Evolutionary conservation across 2,113 vertebrate genomes (phyloP), one percentile per base, ranked within the genome.

Genomic region (Athene cunicularia): DNA sequence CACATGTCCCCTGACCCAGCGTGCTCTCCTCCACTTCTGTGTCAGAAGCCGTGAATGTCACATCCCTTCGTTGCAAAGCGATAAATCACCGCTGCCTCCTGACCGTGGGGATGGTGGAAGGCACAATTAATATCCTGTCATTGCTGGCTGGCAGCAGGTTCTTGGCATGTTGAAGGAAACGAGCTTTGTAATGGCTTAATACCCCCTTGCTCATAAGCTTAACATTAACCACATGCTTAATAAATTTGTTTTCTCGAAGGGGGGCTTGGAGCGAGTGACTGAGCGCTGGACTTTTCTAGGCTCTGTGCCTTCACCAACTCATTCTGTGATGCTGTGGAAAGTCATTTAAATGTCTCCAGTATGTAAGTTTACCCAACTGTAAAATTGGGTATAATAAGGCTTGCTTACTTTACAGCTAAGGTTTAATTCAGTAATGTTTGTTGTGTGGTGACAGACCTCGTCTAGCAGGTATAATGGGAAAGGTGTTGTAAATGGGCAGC

Each of bases 341-440:
- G 93, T 64, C 33, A 53, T 72, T 88, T 79, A 75, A 93, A 72
- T 75, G 32, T 75, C 86, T 84, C 77, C 73, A 75, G 43, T 68
- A 88, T 84, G 76, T 88, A 86, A 93, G 88, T 79, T 91, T 93
- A 97, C 43, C 84, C 89, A 91, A 5, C 68, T 95, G 86, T 94
- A 96, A 97, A 96, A 95, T 86, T 92, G 27, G 43, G 52, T 93
- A 77, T 74, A 95, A 96, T 91, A 93, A 89, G 91, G 33, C 84
- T 94, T 96, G 91, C 93, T 96, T 93, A 89, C 77, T 95, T 81
- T 94, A 91, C 86, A 68, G 86, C 93, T 71, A 22, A 79, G 56
- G 56, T 95, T 96, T 93, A 90, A 87, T 91, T 84, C 80, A 56
- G 35, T 35, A 33, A 26, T 74, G 86, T 95, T 93, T 93, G 90